These are phyloP conservation scores for Pocota personata DNA, from an alignment of 2,888 invertebrate species.

Conservation along the genomic window DNA sequence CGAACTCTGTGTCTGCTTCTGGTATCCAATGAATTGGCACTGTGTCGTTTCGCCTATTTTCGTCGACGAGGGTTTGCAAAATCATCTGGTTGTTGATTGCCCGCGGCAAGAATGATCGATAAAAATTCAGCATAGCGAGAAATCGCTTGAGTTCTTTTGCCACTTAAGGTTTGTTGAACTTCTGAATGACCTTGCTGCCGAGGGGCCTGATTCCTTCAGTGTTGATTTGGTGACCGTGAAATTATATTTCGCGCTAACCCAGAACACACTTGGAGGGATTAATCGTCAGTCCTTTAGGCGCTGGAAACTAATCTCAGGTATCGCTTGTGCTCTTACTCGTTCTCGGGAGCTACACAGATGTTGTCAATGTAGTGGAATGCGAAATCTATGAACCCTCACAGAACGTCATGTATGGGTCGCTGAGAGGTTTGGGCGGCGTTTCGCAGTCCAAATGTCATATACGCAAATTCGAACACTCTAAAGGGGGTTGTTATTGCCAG, in stretches of 20 bases:
- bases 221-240: no score
- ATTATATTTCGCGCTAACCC: background rate
- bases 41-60: slow-evolving; percentile 10
- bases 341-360: no score
- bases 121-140: background rate
- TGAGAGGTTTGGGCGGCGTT: no score
- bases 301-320: no score
- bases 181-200: no score
- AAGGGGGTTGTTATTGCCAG: no score
- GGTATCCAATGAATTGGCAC: slow-evolving; percentile 48
- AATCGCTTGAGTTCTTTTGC: background rate
- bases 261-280: background rate
- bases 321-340: background rate
- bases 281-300: no score
- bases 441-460: no score
- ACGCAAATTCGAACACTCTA: no score
- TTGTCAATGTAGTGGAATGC: background rate
- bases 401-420: background rate
- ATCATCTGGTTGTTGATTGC: background rate
- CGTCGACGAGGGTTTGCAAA: background rate
- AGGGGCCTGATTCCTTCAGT: no score
- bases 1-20: background rate
- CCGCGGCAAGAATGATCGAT: background rate
- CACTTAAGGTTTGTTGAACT: no score
- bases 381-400: no score